Base-by-base conservation (phyloP, 1,140 invertebrate species). In the Anthonomus grandis region DNA sequence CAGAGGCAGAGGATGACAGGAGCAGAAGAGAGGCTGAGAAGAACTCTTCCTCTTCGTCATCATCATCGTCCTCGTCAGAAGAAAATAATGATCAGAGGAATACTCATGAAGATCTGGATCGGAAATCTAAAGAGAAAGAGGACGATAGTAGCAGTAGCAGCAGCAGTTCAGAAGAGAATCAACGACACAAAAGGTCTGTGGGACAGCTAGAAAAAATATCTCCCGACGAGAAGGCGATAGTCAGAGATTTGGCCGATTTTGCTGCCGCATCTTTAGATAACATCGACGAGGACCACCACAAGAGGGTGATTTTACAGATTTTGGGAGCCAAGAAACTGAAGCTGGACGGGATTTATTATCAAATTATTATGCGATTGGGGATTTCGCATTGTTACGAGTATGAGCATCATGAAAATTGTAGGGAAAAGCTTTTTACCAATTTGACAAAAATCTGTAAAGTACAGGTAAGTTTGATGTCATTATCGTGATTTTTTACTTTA, bases 241-340 rank as follows among this genome's bases (percentile, higher is more conserved):
- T 75, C 9, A 55, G 69, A 45, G 62, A 69, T 27, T 60, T 75
- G 10, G 71, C 73, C 13, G 59, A 69, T 22, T 64, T 71, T 48
- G 71, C 69, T 47, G 67, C 68, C 4, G 46, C 61, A 12, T 67
- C 68, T n/a, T 58, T 75, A 23, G 70, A 74, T 41, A 56, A 67
- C 21, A 67, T 65, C 25, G 72, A 74, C 56, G 63, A 67, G n/a
- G 72, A 74, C 63, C 62, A 71, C 53, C 47, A 62, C 8, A 71
- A 70, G 46, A 63, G 69, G 23, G 53, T 74, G 5, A 63, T 74
- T 18, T 57, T 74, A 24, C 57, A 73, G 50, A 64, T 75, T 31
- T 41, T 75, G 8, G 49, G 63, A 44, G 68, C 69, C 5, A 71
- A 71, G 57, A 75, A 70, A 63, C 41, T 68, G 13, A 63, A 66